phyloP scores from a whole-genome alignment of 2,113 vertebrate genomes.

The Copsychus sechellarum region DNA sequence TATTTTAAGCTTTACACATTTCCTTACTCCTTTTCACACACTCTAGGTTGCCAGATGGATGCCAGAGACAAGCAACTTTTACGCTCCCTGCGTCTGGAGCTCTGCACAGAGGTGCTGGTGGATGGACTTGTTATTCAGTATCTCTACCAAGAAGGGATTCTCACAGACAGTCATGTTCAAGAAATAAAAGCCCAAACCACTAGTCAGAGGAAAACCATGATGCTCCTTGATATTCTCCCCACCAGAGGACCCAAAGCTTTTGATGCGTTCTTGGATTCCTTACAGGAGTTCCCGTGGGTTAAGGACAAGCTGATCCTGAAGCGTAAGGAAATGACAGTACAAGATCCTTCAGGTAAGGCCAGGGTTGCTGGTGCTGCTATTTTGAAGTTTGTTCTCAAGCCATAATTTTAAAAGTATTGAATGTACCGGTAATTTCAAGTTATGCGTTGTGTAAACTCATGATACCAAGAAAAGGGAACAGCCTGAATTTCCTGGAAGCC shows the following conservation, averaged over 20 bases:
- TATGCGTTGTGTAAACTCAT: rapidly evolving
- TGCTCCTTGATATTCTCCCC: slow-evolving; percentile 87
- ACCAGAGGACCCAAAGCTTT: slow-evolving; percentile 88
- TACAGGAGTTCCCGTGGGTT: slow-evolving; percentile 90
- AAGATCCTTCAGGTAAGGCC: slow-evolving; percentile 74
- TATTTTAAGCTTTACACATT: not conserved
- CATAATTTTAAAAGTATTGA: not conserved
- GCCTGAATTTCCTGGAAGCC: not conserved
- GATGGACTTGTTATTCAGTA: slow-evolving; percentile 85
- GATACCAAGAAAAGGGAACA: not conserved
- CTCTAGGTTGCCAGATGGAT: slow-evolving; percentile 78
- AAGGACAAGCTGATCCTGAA: slow-evolving; percentile 76
- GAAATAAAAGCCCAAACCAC: slow-evolving; percentile 83
- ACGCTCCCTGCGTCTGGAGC: slow-evolving; percentile 78
- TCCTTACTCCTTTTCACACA: not conserved
- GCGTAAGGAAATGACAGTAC: slow-evolving; percentile 58
- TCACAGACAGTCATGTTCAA: slow-evolving; percentile 83
- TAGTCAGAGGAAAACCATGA: slow-evolving; percentile 76
- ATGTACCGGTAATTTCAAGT: not conserved
- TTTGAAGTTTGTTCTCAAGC: not conserved
- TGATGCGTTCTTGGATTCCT: slow-evolving; percentile 77
- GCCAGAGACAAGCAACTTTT: slow-evolving; percentile 82
- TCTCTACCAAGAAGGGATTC: slow-evolving; percentile 88
- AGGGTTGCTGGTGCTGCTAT: not conserved
- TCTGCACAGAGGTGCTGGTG: slow-evolving; percentile 84